Evolutionary conservation across 1,140 invertebrate genomes (phyloP), one percentile per base, ranked within the genome.

Genomic region (Trigoniulus corallinus): DNA sequence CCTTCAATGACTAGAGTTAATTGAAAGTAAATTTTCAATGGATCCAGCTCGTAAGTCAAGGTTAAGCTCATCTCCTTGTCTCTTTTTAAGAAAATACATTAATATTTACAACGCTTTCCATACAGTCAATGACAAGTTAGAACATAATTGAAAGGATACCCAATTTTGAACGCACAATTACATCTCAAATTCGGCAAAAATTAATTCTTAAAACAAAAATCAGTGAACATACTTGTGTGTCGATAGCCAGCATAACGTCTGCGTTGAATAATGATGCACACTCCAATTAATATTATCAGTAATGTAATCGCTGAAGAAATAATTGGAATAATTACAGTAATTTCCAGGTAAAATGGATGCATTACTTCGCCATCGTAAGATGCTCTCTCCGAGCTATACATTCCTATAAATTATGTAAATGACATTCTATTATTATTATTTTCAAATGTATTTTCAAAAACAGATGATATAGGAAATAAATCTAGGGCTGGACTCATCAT

Each of bases 161-260:
- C n/a, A n/a, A n/a, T n/a, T n/a, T n/a, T n/a, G n/a, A n/a, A n/a
- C n/a, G n/a, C n/a, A n/a, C n/a, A n/a, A n/a, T n/a, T n/a, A n/a
- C n/a, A n/a, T n/a, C n/a, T n/a, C 15, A 34, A 34, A 7, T 34
- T 7, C 29, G 29, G 15, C 29, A 7, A 34, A 34, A 34, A 34
- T 7, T 15, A 34, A 34, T 15, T 34, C 7, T 7, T 34, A 15
- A 34, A 34, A 34, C n/a, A n/a, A n/a, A n/a, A n/a, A 34, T 7
- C 7, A 15, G 7, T 34, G 7, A 7, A 44, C 18, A 43, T 43
- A 50, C 48, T 50, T 15, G 22, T 27, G 20, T 50, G 48, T 10
- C 27, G 34, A 27, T 50, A 50, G 42, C 48, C 48, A n/a, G 48
- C 27, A 27, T 50, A 50, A 27, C 48, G 48, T n/a, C 23, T 46